phyloP scores from a whole-genome alignment of 2,113 vertebrate genomes.

The Orycteropus afer region DNA sequence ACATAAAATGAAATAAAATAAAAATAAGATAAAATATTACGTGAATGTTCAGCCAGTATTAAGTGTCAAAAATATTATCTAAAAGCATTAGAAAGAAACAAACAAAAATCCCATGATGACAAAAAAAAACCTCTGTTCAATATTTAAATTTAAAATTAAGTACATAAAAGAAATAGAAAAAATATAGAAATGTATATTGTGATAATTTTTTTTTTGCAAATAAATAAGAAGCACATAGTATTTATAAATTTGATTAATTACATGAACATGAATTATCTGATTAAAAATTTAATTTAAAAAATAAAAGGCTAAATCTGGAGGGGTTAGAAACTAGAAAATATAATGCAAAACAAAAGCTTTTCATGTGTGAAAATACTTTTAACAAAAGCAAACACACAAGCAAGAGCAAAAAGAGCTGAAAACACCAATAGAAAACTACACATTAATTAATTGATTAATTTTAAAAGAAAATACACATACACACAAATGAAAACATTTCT shows the following conservation, averaged over 20 bases:
- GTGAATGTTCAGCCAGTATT: not conserved
- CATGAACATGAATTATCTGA: not conserved
- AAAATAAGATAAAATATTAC: not conserved
- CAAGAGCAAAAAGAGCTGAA: not conserved
- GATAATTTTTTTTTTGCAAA: not conserved
- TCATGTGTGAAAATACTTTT: not conserved
- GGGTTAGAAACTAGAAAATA: not conserved
- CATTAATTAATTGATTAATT: not conserved
- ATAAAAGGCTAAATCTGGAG: not conserved
- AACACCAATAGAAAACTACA: not conserved
- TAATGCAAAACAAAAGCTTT: not conserved
- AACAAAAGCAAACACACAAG: not conserved
- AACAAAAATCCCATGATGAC: not conserved
- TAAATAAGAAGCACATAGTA: not conserved
- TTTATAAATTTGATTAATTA: not conserved
- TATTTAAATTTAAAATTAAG: slow-evolving; percentile 4
- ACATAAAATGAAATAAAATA: not conserved
- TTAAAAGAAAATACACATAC: not conserved
- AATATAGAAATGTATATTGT: not conserved
- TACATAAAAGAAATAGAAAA: not conserved
- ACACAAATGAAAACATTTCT: not conserved
- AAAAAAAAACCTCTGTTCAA: not conserved
- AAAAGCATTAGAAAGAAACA: not conserved
- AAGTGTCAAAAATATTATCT: not conserved
- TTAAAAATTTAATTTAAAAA: slow-evolving; percentile 45